Base-by-base conservation (phyloP, 2,888 invertebrate genomes). In the Rhagophthalmus giganteus region DNA sequence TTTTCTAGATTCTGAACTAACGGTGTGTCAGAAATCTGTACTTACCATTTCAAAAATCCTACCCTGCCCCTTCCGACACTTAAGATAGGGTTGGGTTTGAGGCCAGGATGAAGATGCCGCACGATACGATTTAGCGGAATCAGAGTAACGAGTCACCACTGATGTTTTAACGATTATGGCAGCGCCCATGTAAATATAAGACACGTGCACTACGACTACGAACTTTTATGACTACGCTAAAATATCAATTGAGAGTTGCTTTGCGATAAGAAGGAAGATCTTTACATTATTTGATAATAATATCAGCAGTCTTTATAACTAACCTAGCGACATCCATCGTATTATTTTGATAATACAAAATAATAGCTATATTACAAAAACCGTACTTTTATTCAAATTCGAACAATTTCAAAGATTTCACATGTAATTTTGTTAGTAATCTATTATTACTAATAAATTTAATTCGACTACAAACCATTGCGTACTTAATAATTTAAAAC, bases 31-130 rank as follows among this genome's bases (percentile, higher is more conserved):
- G n/a, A n/a, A n/a, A 20, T 38, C 34, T 42, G 40, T 20, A 41
- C 57, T 28, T 54, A 59, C 59, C 59, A 60, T 60, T 50, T 60
- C 58, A 58, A 60, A 56, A 44, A 28, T 33, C 46, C 51, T 53
- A 53, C 38, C 35, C 42, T 60, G 49, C 54, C 56, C 58, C 58
- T 54, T 54, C 42, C 32, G 32, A 15, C 39, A 9, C 28, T 53
- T 40, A 40, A 28, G 46, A 39, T 24, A 20, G 42, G 46, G 44
- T 49, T 54, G 32, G 59, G 52, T 55, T 57, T 47, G 55, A 42
- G 46, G 52, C 57, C 45, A 57, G 52, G 44, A 51, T 49, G 34
- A 33, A 31, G 31, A 24, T 33, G 32, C 34, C 14, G 34, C 28
- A 41, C 14, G 20, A 33, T 28, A 42, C 12, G 25, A 32, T 32